Evolutionary conservation across 1,140 invertebrate genomes (phyloP).

Genomic region (Sitobion miscanthi): DNA sequence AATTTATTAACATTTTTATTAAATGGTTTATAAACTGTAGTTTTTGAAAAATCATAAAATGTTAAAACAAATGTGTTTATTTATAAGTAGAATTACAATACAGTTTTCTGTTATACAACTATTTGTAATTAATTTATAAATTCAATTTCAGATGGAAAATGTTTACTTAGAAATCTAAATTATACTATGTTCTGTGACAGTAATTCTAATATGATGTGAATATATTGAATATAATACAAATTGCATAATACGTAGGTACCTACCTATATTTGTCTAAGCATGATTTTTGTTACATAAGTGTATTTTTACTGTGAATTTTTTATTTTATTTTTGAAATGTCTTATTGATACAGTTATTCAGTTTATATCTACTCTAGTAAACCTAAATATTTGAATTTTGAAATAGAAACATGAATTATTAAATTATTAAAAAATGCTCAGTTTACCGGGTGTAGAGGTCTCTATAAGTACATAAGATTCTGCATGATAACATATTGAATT

Average conservation of each 20-base stretch:
- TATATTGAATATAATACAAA: background rate
- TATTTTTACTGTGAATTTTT: background rate
- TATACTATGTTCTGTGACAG: background rate
- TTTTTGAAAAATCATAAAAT: background rate
- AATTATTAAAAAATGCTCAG: background rate
- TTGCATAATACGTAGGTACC: background rate
- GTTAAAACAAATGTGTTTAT: background rate
- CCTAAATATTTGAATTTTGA: background rate
- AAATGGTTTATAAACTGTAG: too few relatives aligned
- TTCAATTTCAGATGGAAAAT: background rate
- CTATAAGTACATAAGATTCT: background rate
- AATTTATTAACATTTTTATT: background rate
- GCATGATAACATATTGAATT: background rate
- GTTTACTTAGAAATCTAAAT: background rate
- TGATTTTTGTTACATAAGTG: background rate
- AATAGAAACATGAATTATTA: constrained; percentile 3
- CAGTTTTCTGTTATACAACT: background rate
- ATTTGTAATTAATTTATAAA: background rate
- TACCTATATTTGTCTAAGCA: too few relatives aligned
- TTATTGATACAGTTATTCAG: background rate
- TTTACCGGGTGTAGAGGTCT: background rate
- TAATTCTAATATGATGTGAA: background rate
- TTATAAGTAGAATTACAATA: background rate
- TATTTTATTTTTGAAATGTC: background rate
- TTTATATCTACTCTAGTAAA: background rate